Percentiles rank a stretch among this genome's conserved stretches.
Evolutionary conservation across 2,888 invertebrate species (phyloP).

Genomic region (Volucella bombylans): DNA sequence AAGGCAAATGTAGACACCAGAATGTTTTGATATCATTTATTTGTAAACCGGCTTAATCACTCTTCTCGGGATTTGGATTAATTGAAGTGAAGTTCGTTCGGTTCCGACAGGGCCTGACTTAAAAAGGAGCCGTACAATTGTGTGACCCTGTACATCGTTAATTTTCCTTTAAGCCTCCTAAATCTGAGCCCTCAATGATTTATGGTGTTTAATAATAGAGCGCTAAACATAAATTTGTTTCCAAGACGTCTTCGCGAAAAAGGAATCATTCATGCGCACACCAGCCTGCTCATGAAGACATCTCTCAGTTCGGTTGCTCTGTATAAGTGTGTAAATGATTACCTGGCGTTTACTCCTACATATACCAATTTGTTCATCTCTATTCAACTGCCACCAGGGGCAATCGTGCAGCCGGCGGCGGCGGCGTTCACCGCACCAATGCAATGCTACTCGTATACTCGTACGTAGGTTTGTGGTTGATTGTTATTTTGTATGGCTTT

Average conservation of each 20-base stretch:
- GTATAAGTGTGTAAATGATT: constrained; percentile 48
- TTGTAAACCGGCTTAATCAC: constrained; percentile 37
- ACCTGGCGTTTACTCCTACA: constrained; percentile 27
- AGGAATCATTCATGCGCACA: constrained; percentile 48
- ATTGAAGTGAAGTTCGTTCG: constrained; percentile 62
- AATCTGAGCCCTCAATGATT: constrained; percentile 73
- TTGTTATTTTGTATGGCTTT: constrained; percentile 34
- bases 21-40: constrained; percentile 58
- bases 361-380: constrained; percentile 50
- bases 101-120: constrained; percentile 22
- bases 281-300: constrained; percentile 56
- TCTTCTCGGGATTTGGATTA: constrained; percentile 47
- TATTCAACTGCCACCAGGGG: constrained; percentile 57
- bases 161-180: constrained; percentile 69
- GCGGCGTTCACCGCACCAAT: constrained; percentile 38
- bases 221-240: constrained; percentile 72
- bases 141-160: constrained; percentile 60
- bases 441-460: constrained; percentile 34
- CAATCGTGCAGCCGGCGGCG: constrained; percentile 7
- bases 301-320: constrained; percentile 56
- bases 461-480: constrained; percentile 23
- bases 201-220: constrained; percentile 74
- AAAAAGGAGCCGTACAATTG: constrained; percentile 28
- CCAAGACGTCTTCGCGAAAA: constrained; percentile 52
- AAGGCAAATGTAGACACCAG: constrained; percentile 47